Conservation (phyloP, 2,113 vertebrate genomes). For the Leptodactylus fuscus region DNA sequence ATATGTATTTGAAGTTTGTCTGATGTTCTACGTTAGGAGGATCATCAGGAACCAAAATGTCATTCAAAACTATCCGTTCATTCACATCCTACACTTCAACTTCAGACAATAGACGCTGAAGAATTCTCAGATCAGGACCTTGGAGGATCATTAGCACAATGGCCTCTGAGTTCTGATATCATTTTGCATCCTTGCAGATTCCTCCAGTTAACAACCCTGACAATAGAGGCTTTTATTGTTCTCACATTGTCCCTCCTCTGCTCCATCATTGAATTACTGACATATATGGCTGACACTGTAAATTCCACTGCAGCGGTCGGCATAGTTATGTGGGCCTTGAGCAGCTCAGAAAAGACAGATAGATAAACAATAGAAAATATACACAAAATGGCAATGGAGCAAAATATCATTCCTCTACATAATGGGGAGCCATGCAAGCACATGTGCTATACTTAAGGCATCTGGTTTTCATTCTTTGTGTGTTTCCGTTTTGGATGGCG, state of each 20-base stretch:
- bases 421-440: no score
- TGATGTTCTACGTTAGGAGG: no score
- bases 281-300: neutral
- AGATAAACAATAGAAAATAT: neutral
- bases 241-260: conserved; percentile 2
- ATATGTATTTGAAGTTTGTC: no score
- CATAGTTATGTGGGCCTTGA: conserved; percentile 19
- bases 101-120: neutral
- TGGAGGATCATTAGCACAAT: conserved; percentile 8
- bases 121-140: neutral
- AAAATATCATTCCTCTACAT: no score
- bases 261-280: neutral
- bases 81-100: neutral
- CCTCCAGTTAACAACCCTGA: neutral
- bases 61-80: no score
- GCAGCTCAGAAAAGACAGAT: neutral
- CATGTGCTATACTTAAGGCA: no score
- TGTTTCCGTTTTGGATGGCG: no score
- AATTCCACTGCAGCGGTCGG: conserved; percentile 21
- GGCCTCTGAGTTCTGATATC: neutral
- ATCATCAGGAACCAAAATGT: no score
- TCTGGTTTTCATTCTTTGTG: no score
- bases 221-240: neutral
- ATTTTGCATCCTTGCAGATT: neutral
- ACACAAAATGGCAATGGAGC: no score